phyloP scores from a whole-genome alignment of 2,888 invertebrate species.

The Lutraria lutraria region DNA sequence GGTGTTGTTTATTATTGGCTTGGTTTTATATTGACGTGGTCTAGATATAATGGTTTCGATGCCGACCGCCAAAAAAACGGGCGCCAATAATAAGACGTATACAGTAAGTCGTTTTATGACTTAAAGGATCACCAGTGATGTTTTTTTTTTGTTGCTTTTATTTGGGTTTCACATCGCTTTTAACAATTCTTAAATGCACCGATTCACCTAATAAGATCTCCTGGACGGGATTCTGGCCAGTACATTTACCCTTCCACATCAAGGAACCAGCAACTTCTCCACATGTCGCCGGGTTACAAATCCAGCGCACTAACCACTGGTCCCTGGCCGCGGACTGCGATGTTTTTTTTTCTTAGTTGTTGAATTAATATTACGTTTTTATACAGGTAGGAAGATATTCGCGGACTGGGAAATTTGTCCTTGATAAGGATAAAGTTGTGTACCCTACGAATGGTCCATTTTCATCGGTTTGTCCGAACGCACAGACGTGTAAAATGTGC shows the following conservation, averaged over 20 bases:
- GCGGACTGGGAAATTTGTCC: constrained; percentile 69
- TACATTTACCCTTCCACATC: too few species aligned
- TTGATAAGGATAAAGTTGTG: constrained; percentile 63
- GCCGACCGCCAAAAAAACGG: not conserved
- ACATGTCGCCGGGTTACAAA: too few species aligned
- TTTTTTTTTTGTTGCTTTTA: not conserved
- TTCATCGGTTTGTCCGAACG: constrained; percentile 46
- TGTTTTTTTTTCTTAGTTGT: not conserved
- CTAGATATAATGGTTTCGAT: not conserved
- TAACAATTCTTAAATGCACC: too few species aligned
- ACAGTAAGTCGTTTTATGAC: not conserved
- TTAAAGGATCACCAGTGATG: not conserved
- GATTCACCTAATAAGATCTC: too few species aligned
- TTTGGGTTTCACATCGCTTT: not conserved
- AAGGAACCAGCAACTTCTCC: too few species aligned
- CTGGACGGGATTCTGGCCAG: too few species aligned
- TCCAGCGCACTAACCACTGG: too few species aligned
- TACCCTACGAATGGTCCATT: constrained; percentile 24
- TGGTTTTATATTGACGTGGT: too few species aligned
- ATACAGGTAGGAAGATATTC: constrained; percentile 42
- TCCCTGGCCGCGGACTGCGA: too few species aligned
- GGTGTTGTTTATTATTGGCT: too few species aligned
- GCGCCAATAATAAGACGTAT: not conserved
- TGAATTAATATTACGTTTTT: not conserved
- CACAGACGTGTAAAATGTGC: constrained; percentile 41